These are phyloP conservation scores for Pundamilia nyererei DNA, from an alignment of 2,113 vertebrate species.

Conservation along the genomic window DNA sequence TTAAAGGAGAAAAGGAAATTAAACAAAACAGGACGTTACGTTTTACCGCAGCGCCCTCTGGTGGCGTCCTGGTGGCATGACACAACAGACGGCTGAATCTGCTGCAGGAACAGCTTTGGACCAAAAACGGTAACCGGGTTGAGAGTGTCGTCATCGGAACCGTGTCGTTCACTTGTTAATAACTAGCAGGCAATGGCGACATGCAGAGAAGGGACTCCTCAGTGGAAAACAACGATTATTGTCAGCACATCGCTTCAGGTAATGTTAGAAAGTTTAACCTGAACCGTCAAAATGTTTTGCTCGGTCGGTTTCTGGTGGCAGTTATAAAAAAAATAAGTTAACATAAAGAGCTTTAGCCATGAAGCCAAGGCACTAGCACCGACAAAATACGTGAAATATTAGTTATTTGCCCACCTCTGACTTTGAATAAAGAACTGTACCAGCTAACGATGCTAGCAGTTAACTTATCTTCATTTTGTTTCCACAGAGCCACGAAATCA, in stretches of 20 bases:
- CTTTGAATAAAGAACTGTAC: not conserved
- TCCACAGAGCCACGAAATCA: conserved; percentile 74
- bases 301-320: not conserved
- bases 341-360: not conserved
- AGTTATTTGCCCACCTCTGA: not conserved
- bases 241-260: conserved; percentile 80
- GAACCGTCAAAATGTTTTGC: not conserved
- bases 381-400: not conserved
- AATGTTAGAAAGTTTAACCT: not conserved
- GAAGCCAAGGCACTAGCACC: not conserved
- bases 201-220: not conserved
- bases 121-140: not conserved
- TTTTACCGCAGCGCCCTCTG: not conserved
- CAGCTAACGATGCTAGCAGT: not conserved
- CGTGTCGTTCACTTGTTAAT: too few relatives aligned
- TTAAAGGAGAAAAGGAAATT: not conserved
- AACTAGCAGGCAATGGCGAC: not conserved
- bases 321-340: not conserved
- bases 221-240: conserved; percentile 85
- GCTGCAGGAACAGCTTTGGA: not conserved
- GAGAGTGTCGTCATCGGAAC: not conserved
- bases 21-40: not conserved
- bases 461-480: not conserved
- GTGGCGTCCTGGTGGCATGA: not conserved
- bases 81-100: not conserved